These are phyloP conservation scores for Paraescarpia echinospica DNA, from an alignment of 1,140 invertebrate genomes.

Conservation along the genomic window DNA sequence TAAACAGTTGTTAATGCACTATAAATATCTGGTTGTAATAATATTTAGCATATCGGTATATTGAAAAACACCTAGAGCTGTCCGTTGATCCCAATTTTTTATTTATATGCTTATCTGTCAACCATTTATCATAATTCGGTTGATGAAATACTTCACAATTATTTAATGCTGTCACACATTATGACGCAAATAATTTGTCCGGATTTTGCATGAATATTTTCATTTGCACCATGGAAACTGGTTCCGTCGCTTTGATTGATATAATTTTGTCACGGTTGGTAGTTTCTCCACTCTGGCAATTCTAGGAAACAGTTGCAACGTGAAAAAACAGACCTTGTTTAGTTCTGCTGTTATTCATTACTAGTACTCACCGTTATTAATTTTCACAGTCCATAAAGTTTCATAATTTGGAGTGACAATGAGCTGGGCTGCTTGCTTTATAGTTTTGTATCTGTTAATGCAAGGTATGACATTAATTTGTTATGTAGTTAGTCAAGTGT, in stretches of 20 bases:
- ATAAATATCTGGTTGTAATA: too few species aligned
- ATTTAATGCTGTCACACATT: neutral
- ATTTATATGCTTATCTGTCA: neutral
- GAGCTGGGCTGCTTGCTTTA: neutral
- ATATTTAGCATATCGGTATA: too few species aligned
- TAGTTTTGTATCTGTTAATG: neutral
- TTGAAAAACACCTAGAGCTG: too few species aligned
- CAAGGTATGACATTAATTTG: too few species aligned
- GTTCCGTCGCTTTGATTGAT: neutral
- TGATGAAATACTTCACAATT: neutral
- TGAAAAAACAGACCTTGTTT: neutral
- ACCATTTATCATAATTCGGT: neutral
- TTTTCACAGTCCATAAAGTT: neutral
- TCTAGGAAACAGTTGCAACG: neutral
- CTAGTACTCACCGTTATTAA: neutral
- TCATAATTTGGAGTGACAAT: neutral
- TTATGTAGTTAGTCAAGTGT: neutral
- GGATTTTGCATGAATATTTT: neutral
- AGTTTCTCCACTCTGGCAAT: neutral
- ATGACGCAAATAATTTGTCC: neutral
- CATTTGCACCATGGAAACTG: neutral
- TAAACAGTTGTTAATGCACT: too few species aligned
- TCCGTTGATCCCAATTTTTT: too few species aligned
- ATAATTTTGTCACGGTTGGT: slow-evolving; percentile 26
- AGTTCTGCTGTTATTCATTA: neutral